Base-by-base conservation (phyloP, 2,113 vertebrate species). In the Neomonachus schauinslandi region DNA sequence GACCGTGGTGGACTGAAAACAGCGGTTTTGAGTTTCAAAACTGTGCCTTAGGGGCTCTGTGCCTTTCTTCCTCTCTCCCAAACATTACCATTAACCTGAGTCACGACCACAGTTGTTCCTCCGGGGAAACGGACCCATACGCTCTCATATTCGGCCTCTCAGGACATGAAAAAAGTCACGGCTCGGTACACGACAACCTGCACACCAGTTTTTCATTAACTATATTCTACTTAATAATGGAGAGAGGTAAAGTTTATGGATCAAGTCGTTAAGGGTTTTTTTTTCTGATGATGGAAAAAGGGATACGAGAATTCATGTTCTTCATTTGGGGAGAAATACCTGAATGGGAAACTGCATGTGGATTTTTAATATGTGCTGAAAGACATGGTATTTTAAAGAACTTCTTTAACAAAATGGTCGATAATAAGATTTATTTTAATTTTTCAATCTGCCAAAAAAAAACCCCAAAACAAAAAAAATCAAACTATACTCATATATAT, bases 401-500 rank as follows among this genome's bases (percentile, higher is more conserved):
- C 89, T 4, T 94, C 96, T 98, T 95, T 97, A 98, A 24, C 98
- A 98, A 95, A 91, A 79, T 79, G 81, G 95, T 96, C 72, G 84
- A 98, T 97, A 98, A 92, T 95, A 98, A 98, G 98, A 97, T 99
- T 98, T 97, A 97, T 96, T 99, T 98, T 98, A 98, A 98, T 98
- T 98, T 98, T 98, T 98, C 97, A 97, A 92, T 98, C 97, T 97
- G 97, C 94, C 97, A 98, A 98, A 97, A 90, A 97, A 95, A 93
- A 83, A 49, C 14, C n/a, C 86, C 22, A 28, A 82, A 87, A 94
- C 83, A 74, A 74, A 79, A 57, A 95, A 94, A 79, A 57, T 15
- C 94, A 88, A 88, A 92, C 55, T 84, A 79, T 82, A 67, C 36
- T 88, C n/a, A 91, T 81, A 39, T 97, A 79, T 98, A 98, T 92